These are phyloP conservation scores for Macaria notata DNA, from an alignment of 2,888 invertebrate genomes.

Conservation along the genomic window DNA sequence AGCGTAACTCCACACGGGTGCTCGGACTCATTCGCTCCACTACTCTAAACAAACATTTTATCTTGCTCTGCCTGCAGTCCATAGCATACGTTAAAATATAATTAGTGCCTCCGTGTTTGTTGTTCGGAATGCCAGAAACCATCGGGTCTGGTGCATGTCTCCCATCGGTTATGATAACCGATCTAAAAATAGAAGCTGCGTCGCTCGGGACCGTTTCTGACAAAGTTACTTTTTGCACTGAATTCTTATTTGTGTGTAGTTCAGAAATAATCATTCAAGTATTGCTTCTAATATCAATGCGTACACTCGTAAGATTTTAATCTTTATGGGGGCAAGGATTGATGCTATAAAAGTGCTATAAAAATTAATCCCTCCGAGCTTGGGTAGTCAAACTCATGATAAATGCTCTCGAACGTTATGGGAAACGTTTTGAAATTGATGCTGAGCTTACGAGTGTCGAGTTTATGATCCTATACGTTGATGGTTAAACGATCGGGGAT, in stretches of 20 bases:
- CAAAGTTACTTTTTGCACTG: slow-evolving; percentile 10
- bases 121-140: slow-evolving; percentile 47
- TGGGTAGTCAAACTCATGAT: slow-evolving; percentile 11
- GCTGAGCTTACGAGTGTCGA: slow-evolving; percentile 4
- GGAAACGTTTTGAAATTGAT: slow-evolving; percentile 13
- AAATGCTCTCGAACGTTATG: slow-evolving; percentile 11
- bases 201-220: slow-evolving; percentile 17
- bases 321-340: slow-evolving; percentile 5
- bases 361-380: slow-evolving; percentile 8
- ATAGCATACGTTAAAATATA: slow-evolving; percentile 41
- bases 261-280: neutral
- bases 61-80: slow-evolving; percentile 28
- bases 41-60: slow-evolving; percentile 32
- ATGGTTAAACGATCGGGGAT: slow-evolving; percentile 12
- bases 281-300: neutral
- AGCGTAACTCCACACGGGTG: slow-evolving; percentile 10
- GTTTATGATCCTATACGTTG: slow-evolving; percentile 9
- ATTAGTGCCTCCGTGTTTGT: slow-evolving; percentile 61
- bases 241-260: slow-evolving; percentile 2
- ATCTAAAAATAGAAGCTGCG: slow-evolving; percentile 27
- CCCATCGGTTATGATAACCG: slow-evolving; percentile 34
- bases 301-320: slow-evolving; percentile 7
- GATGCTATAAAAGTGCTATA: slow-evolving; percentile 13
- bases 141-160: slow-evolving; percentile 56
- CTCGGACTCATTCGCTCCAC: slow-evolving; percentile 20